phyloP scores from a whole-genome alignment of 2,113 vertebrate genomes.

The Nothocercus julius region DNA sequence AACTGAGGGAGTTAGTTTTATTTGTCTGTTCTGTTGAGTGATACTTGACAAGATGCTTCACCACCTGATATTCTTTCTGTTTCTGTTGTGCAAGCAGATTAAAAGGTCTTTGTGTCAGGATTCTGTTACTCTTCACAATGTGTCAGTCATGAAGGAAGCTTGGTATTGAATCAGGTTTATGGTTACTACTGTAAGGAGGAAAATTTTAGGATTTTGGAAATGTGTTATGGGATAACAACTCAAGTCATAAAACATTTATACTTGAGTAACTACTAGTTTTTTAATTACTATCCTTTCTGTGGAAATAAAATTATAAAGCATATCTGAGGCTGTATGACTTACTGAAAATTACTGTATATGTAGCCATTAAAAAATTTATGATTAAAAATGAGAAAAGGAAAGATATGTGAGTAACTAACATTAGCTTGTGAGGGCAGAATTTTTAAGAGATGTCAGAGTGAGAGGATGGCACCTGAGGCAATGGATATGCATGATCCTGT shows the following conservation, averaged over 20 bases:
- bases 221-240: background rate
- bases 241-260: background rate
- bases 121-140: background rate
- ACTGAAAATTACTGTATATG: background rate
- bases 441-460: background rate
- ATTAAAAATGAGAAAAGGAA: background rate
- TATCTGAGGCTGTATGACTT: background rate
- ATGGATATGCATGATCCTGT: background rate
- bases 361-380: background rate
- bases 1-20: background rate
- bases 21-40: background rate
- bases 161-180: background rate
- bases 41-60: background rate
- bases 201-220: background rate
- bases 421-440: background rate
- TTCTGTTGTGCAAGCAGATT: background rate
- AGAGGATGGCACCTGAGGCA: background rate
- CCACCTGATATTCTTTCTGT: background rate
- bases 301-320: background rate
- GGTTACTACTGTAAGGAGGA: background rate
- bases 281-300: background rate
- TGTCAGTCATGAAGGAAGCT: background rate
- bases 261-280: background rate
- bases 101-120: background rate
- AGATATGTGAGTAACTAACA: background rate